Conservation (phyloP, 2,888 invertebrate species). For the Strigamia maritima region DNA sequence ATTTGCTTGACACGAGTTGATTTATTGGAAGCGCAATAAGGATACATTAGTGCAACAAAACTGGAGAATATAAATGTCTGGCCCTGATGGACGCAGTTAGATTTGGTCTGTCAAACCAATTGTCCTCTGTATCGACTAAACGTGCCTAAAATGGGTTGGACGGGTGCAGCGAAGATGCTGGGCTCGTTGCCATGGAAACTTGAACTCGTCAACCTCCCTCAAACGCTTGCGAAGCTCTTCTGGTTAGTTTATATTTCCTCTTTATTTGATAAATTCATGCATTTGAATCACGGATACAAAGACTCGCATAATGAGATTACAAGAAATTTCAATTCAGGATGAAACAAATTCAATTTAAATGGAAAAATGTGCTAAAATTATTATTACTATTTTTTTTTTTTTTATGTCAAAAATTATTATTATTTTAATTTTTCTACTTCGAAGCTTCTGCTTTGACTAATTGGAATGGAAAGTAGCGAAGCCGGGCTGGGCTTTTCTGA, state of each 20-base stretch:
- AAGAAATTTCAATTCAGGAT: not conserved
- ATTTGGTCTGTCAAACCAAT: not conserved
- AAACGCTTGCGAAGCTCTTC: not conserved
- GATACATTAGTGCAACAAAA: not conserved
- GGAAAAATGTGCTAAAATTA: too few species aligned
- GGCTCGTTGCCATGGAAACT: not conserved
- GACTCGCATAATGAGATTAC: not conserved
- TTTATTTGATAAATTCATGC: not conserved
- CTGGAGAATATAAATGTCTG: not conserved
- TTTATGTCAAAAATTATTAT: not conserved
- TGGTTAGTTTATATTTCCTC: not conserved
- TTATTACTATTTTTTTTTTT: not conserved
- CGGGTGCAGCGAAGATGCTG: not conserved
- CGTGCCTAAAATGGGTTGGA: not conserved
- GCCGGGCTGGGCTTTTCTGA: not conserved
- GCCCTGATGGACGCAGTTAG: not conserved
- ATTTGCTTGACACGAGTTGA: not conserved
- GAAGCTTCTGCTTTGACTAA: not conserved
- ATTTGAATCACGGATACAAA: not conserved
- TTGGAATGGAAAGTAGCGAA: not conserved
- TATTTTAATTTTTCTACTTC: not conserved
- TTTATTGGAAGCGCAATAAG: not conserved
- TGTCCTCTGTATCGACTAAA: not conserved
- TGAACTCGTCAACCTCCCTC: not conserved
- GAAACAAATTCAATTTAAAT: not conserved